A percentile compares a stretch with the other conserved stretches of the same genome.
These are phyloP conservation scores for Drosophila pegasa DNA, from an alignment of 2,888 invertebrate genomes.

Conservation along the genomic window DNA sequence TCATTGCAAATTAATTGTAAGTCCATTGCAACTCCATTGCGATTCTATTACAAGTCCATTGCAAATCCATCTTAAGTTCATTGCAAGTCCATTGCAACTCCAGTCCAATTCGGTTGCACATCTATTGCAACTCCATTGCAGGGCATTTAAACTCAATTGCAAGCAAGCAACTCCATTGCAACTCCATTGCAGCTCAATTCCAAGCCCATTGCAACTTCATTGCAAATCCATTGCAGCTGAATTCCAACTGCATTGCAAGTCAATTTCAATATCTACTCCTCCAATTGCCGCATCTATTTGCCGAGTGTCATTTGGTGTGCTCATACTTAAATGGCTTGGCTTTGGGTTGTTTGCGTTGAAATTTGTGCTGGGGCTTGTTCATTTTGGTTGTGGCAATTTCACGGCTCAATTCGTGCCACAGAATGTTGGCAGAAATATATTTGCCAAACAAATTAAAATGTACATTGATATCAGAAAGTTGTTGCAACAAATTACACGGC, in stretches of 20 bases:
- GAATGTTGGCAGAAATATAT: slow-evolving; percentile 64
- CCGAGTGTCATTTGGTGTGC: slow-evolving; percentile 11
- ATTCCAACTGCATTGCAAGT: background rate
- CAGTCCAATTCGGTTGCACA: too few relatives aligned
- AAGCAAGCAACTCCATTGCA: too few relatives aligned
- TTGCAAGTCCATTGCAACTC: background rate
- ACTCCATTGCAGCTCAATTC: too few relatives aligned
- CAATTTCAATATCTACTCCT: background rate
- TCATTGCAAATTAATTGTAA: too few relatives aligned
- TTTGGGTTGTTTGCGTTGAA: slow-evolving; percentile 30
- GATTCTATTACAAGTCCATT: too few relatives aligned
- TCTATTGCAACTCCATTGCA: too few relatives aligned
- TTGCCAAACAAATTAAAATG: slow-evolving; percentile 78
- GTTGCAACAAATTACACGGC: slow-evolving; percentile 68
- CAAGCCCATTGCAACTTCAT: too few relatives aligned
- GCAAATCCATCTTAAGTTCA: slow-evolving; percentile 3
- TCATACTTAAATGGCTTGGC: slow-evolving; percentile 5
- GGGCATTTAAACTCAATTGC: too few relatives aligned
- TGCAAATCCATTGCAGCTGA: too few relatives aligned
- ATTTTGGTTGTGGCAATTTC: slow-evolving; percentile 48
- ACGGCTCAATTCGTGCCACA: slow-evolving; percentile 64
- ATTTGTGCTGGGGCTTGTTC: slow-evolving; percentile 23
- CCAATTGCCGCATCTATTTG: slow-evolving; percentile 1
- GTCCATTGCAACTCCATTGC: too few relatives aligned
- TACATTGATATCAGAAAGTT: slow-evolving; percentile 72